Percentiles rank a stretch among this genome's conserved stretches.
These are phyloP conservation scores for Acyrthosiphon pisum DNA, from an alignment of 1,140 invertebrate genomes.

Conservation along the genomic window DNA sequence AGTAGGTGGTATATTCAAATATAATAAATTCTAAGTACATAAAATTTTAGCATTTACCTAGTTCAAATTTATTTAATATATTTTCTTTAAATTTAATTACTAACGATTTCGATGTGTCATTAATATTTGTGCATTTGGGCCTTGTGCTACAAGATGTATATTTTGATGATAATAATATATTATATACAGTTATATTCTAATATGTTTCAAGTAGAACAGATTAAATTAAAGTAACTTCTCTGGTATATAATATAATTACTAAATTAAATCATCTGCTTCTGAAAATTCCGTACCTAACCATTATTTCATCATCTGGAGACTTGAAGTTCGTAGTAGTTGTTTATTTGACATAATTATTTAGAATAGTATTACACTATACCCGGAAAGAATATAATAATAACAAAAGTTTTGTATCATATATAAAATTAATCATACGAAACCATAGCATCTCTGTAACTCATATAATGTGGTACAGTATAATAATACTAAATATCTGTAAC, in stretches of 20 bases:
- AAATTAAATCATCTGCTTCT: background rate
- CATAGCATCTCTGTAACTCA: background rate
- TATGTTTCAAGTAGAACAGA: background rate
- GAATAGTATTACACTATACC: background rate
- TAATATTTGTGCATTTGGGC: background rate
- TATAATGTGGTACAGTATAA: background rate
- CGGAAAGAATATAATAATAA: background rate
- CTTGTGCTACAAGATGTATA: background rate
- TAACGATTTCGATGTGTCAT: background rate
- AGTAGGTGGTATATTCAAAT: background rate
- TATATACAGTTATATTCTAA: background rate
- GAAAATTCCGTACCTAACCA: background rate
- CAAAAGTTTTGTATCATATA: background rate
- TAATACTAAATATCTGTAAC: background rate
- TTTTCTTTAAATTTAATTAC: background rate
- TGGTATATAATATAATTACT: background rate
- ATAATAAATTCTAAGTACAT: background rate
- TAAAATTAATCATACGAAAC: background rate
- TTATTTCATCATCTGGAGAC: background rate
- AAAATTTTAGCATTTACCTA: background rate
- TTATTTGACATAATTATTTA: constrained; percentile 7
- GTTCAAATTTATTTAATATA: background rate
- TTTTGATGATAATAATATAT: background rate
- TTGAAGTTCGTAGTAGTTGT: background rate
- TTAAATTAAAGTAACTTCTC: background rate